Evolutionary conservation across 2,113 vertebrate species (phyloP), one percentile per base, ranked within the genome.

Genomic region (Cyanoderma ruficeps): DNA sequence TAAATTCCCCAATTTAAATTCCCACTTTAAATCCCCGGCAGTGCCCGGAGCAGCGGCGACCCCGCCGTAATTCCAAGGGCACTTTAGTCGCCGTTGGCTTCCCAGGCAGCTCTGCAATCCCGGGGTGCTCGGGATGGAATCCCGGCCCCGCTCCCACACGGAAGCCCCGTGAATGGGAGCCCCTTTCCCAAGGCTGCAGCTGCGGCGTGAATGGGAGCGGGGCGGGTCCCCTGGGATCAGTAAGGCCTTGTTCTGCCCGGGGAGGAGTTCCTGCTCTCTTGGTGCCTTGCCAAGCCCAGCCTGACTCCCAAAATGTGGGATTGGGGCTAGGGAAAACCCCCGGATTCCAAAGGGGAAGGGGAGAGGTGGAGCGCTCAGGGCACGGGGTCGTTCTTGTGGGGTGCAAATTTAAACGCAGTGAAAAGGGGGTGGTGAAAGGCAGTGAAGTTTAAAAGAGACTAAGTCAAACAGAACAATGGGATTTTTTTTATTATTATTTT

Each of bases 171-270:
- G 72, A 89, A 83, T 56, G 59, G 87, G 65, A 91, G 70, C 21
- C 37, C 65, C 88, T 93, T 69, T 87, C 33, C 50, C 41, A 20
- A 52, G 75, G 93, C 44, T 92, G 96, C 96, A 96, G 96, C 93
- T 96, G 96, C 89, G 42, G 64, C 23, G 0, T 96, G 93, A 96
- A 96, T 79, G 82, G 81, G 52, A 81, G 92, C 85, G 8, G 50
- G 56, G 15, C 28, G 3, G 59, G 33, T 50, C 39, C 82, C 91
- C 88, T 18, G 2, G 1, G 2, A 41, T 92, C 57, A 94, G 57
- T 60, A 46, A 91, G 1, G 89, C 94, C 79, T 92, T 96, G 96
- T 96, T 96, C 70, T 53, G 33, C 1, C 0, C 1, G 30, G 69
- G 94, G 70, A 78, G 31, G 75, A 74, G 94, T 93, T 82, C 52